Conservation (phyloP, 2,888 invertebrate genomes). For the Hydroisotoma schaefferi region DNA sequence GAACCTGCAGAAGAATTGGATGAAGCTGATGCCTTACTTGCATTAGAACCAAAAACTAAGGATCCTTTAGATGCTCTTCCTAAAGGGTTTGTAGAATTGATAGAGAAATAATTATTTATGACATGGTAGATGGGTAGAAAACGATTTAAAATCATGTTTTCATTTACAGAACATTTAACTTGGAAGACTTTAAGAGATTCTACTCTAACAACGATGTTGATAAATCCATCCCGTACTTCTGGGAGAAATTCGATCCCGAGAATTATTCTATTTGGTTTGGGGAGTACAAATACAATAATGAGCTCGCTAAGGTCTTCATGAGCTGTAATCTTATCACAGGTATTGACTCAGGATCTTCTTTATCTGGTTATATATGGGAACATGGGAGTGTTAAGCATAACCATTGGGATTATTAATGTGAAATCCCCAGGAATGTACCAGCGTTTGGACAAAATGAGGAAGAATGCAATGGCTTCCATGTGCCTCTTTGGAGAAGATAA, state of each 20-base stretch:
- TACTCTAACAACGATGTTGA: constrained; percentile 95
- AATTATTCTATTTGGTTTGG: constrained; percentile 96
- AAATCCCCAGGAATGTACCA: constrained; percentile 83
- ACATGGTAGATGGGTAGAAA: neutral
- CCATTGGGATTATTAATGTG: neutral
- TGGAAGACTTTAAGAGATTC: constrained; percentile 95
- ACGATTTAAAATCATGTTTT: constrained; percentile 5
- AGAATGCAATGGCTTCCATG: constrained; percentile 90
- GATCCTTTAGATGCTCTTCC: constrained; percentile 90
- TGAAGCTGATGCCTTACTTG: constrained; percentile 65
- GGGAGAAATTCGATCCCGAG: constrained; percentile 94
- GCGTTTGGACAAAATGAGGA: constrained; percentile 95
- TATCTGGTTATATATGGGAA: neutral
- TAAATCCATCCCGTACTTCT: constrained; percentile 94
- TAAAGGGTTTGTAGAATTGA: constrained; percentile 73
- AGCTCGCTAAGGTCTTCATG: constrained; percentile 92
- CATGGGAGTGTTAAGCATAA: neutral
- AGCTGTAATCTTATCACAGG: constrained; percentile 95
- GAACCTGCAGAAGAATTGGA: constrained; percentile 63
- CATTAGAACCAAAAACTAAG: constrained; percentile 74
- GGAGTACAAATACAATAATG: constrained; percentile 93
- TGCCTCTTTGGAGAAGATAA: constrained; percentile 90
- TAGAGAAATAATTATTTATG: too few relatives aligned
- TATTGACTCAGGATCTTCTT: constrained; percentile 49
- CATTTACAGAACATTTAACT: constrained; percentile 71